A percentile compares a stretch with the other conserved stretches of the same genome.
Evolutionary conservation across 2,888 invertebrate species (phyloP).

Genomic region (Crocallis elinguaria): DNA sequence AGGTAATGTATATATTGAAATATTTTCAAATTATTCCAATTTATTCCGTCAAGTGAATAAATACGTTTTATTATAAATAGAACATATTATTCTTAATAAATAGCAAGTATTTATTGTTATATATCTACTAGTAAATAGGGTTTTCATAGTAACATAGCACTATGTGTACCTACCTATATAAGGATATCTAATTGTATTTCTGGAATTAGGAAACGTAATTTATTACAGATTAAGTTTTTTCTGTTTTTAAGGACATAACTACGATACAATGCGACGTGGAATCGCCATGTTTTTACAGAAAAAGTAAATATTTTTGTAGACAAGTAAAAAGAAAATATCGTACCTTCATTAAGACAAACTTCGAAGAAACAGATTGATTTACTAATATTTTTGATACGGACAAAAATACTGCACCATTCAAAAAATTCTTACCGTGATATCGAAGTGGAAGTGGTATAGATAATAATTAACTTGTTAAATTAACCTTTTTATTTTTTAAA

Average conservation of each 20-base stretch:
- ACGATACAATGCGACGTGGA: conserved; percentile 35
- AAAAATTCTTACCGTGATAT: conserved; percentile 41
- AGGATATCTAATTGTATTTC: conserved; percentile 47
- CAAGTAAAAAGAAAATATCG: conserved; percentile 9
- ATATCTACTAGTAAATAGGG: conserved; percentile 24
- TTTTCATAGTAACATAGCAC: conserved; percentile 14
- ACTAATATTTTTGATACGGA: conserved; percentile 5
- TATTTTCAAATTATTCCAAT: conserved; percentile 38
- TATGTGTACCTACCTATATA: conserved; percentile 54
- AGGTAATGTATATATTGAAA: conserved; percentile 33
- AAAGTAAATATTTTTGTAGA: conserved; percentile 18
- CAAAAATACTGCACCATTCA: not conserved
- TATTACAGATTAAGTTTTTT: not conserved
- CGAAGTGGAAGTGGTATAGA: conserved; percentile 34
- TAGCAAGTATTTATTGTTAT: conserved; percentile 49
- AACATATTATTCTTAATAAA: conserved; percentile 36
- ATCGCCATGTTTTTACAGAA: not conserved
- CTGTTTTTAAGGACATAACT: conserved; percentile 8
- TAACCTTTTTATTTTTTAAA: conserved; percentile 7
- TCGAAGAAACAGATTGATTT: conserved; percentile 10
- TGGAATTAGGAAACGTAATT: not conserved
- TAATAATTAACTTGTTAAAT: conserved; percentile 16
- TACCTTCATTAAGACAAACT: not conserved
- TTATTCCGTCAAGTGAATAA: conserved; percentile 47
- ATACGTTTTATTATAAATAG: conserved; percentile 45